Evolutionary conservation across 2,888 invertebrate genomes (phyloP), one percentile per base, ranked within the genome.

Genomic region (Cataglyphis livida): DNA sequence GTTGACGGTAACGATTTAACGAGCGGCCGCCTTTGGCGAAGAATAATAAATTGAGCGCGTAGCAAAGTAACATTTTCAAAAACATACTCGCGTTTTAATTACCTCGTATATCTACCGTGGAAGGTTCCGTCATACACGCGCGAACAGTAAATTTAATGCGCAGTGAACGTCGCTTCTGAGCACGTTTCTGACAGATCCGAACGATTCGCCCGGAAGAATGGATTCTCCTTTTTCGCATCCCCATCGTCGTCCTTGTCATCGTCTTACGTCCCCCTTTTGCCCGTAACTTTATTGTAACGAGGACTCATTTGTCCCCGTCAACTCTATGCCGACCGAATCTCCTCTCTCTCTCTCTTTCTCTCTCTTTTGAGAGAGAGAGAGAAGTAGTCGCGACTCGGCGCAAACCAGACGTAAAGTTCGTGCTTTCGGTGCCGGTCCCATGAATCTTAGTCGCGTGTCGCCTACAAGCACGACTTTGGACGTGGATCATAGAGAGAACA

Each of bases 231-330:
- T 66, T 59, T 68, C 41, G 51, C 62, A 25, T 74, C n/a, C 12
- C 61, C 62, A 35, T 62, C 51, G n/a, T 62, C 51, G 25, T 51
- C 74, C 61, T 62, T 38, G n/a, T 38, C 28, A 48, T 61, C 41
- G 68, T 48, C 74, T 76, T 38, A 51, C 78, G 62, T 82, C 51
- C 78, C 83, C 81, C 65, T 75, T 83, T 85, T 73, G 74, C 65
- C 68, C 84, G 86, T 75, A 86, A 89, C 82, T 88, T 86, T 88
- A 86, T 85, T 86, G 84, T 85, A 87, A 86, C 89, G 83, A 87
- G 84, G 61, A 74, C 81, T 83, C 84, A 85, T 89, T 88, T 89
- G 87, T 89, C 84, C 89, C 74, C 74, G 89, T 89, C 88, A 82
- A 73, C 83, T 64, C 85, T 64, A 35, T 9, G 81, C 62, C 79